A percentile compares a stretch with the other conserved stretches of the same genome.
Conservation (phyloP, 1,140 invertebrate genomes). For the Hycleus cichorii region DNA sequence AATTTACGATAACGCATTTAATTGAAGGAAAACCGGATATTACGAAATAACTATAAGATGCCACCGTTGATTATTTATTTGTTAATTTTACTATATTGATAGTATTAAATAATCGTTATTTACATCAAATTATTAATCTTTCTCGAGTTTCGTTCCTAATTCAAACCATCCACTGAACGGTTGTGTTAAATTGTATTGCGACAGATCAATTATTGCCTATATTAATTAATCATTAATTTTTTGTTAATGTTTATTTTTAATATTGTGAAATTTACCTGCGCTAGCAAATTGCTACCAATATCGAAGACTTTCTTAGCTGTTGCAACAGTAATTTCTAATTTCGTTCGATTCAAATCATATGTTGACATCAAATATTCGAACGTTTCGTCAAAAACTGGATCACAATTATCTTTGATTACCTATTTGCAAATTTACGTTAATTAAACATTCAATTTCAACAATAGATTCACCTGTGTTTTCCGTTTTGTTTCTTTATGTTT, state of each 20-base stretch:
- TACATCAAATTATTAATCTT: background rate
- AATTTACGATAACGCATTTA: too few relatives aligned
- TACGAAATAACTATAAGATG: too few relatives aligned
- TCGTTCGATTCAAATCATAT: slow-evolving; percentile 57
- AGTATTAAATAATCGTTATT: too few relatives aligned
- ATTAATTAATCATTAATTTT: background rate
- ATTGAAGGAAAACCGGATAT: too few relatives aligned
- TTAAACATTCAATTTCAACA: slow-evolving; percentile 28
- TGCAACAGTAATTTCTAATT: slow-evolving; percentile 67
- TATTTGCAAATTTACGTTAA: background rate
- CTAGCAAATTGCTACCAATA: background rate
- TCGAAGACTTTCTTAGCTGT: slow-evolving; percentile 54
- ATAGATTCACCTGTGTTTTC: slow-evolving; percentile 60
- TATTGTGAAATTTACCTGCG: background rate
- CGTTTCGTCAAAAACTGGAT: slow-evolving; percentile 83
- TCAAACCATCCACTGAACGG: slow-evolving; percentile 61
- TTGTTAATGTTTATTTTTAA: slow-evolving; percentile 21
- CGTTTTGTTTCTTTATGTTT: slow-evolving; percentile 77
- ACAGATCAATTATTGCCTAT: too few relatives aligned
- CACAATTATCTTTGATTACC: slow-evolving; percentile 41
- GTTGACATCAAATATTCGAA: slow-evolving; percentile 77
- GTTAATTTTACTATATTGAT: too few relatives aligned
- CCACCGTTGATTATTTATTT: too few relatives aligned
- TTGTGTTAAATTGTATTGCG: slow-evolving; percentile 47
- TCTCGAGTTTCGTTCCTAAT: slow-evolving; percentile 43